These are phyloP conservation scores for Ciconia stormi DNA, from an alignment of 2,113 vertebrate species.

Conservation along the genomic window DNA sequence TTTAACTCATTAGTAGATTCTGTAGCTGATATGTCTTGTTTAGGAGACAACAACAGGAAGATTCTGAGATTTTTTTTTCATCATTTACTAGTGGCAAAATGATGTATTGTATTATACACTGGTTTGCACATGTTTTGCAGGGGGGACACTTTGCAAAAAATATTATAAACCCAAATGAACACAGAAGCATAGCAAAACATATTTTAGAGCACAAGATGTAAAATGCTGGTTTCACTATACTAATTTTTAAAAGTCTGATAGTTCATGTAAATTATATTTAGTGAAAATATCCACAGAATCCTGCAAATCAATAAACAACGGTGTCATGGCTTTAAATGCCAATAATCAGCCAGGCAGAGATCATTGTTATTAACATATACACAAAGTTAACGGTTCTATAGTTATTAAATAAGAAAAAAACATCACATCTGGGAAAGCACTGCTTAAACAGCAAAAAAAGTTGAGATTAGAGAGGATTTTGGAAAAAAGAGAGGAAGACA, in stretches of 20 bases:
- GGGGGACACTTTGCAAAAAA: not conserved
- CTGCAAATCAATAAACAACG: not conserved
- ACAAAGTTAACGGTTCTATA: not conserved
- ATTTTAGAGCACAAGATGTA: not conserved
- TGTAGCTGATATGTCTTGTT: constrained; percentile 31
- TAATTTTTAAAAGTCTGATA: not conserved
- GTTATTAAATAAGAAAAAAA: not conserved
- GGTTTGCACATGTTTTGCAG: constrained; percentile 37
- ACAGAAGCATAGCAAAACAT: not conserved
- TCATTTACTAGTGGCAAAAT: constrained; percentile 51
- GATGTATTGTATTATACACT: constrained; percentile 6
- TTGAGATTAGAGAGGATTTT: not conserved
- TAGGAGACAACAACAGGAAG: constrained; percentile 42
- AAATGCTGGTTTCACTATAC: not conserved
- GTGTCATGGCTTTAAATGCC: not conserved
- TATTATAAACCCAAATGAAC: constrained; percentile 5
- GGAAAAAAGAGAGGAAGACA: not conserved
- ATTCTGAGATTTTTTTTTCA: constrained; percentile 29
- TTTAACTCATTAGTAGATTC: constrained; percentile 10
- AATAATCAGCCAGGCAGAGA: not conserved
- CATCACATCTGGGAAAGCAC: not conserved
- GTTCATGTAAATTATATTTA: not conserved
- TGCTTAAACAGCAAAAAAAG: not conserved
- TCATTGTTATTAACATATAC: not conserved
- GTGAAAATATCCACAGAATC: not conserved